Evolutionary conservation across 2,888 invertebrate species (phyloP).

Genomic region (Nomada ruficornis): DNA sequence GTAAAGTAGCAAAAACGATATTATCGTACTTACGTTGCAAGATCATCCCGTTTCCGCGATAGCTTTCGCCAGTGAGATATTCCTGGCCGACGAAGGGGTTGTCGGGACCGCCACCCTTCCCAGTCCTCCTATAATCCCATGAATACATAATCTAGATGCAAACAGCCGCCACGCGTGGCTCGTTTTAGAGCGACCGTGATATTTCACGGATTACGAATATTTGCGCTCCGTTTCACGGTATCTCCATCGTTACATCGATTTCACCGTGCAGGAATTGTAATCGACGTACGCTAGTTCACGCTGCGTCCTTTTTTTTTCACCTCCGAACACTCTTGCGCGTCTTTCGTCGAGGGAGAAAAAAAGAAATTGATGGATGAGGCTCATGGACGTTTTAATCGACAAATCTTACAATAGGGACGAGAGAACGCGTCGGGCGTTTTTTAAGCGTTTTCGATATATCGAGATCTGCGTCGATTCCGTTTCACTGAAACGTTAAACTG

Average conservation of each 20-base stretch:
- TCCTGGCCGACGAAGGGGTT: constrained; percentile 66
- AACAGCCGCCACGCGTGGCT: constrained; percentile 82
- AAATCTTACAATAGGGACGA: background rate
- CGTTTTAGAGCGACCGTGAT: constrained; percentile 80
- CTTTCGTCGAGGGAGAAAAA: background rate
- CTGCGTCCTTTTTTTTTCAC: background rate
- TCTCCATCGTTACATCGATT: constrained; percentile 44
- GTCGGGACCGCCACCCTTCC: constrained; percentile 44
- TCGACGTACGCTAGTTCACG: background rate
- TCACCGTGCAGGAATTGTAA: constrained; percentile 4
- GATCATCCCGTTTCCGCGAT: background rate
- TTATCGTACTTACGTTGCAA: background rate
- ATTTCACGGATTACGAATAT: constrained; percentile 82
- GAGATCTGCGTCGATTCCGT: background rate
- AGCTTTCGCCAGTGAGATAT: constrained; percentile 17
- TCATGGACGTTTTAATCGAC: constrained; percentile 10
- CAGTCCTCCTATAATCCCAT: constrained; percentile 77
- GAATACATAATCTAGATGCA: constrained; percentile 83
- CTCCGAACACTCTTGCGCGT: background rate
- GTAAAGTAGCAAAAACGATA: no score
- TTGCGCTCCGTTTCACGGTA: constrained; percentile 76
- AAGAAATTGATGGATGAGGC: constrained; percentile 46
- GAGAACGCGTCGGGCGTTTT: background rate
- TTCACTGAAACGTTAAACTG: background rate
- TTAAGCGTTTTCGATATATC: background rate